Evolutionary conservation across 23 tunicate species (phyloP).

Genomic region (Phallusia fumigata): DNA sequence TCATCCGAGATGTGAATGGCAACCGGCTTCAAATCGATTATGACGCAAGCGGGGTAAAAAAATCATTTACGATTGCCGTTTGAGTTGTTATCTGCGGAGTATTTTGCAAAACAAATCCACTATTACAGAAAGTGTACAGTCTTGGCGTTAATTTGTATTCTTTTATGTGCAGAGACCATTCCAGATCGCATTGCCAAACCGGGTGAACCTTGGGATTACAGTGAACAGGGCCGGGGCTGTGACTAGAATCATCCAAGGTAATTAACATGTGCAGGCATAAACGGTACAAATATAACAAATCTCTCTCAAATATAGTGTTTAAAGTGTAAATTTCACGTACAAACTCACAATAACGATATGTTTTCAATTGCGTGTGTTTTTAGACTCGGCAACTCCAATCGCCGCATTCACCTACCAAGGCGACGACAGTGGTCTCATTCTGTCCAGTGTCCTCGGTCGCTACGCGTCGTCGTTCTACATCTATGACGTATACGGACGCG

Average conservation of each 20-base stretch:
- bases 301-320: too few species aligned
- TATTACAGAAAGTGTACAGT: background rate
- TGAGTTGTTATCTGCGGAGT: too few species aligned
- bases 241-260: conserved; percentile 48
- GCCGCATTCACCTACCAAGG: conserved; percentile 76
- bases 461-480: conserved; percentile 59
- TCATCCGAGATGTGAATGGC: conserved; percentile 53
- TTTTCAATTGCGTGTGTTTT: background rate
- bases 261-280: background rate
- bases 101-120: background rate
- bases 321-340: too few species aligned
- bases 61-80: too few species aligned
- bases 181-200: conserved; percentile 51
- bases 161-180: conserved; percentile 27
- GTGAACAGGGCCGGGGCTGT: conserved; percentile 19
- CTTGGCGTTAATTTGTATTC: background rate
- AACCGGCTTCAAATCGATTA: conserved; percentile 49
- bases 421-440: conserved; percentile 45
- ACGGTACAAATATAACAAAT: too few species aligned
- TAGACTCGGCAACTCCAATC: conserved; percentile 35
- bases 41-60: conserved; percentile 41
- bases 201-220: conserved; percentile 31
- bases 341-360: too few species aligned
- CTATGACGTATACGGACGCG: conserved; percentile 80
- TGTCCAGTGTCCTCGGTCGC: conserved; percentile 59